Evolutionary conservation across 2,888 invertebrate genomes (phyloP), one percentile per base, ranked within the genome.

Genomic region (Mythimna albipuncta): DNA sequence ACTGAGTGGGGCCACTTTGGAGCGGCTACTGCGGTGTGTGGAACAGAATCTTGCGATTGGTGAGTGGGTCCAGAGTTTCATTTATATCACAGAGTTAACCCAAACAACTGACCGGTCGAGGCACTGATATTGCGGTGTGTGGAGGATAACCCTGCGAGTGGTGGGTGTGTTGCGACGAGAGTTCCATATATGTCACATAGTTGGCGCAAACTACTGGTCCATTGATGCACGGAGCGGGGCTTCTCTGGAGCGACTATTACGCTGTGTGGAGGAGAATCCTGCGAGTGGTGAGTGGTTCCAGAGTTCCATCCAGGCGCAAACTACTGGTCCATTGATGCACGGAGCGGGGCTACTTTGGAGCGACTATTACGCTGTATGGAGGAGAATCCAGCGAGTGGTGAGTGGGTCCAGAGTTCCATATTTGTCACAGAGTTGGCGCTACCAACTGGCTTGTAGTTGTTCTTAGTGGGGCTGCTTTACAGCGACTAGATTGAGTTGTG

Each of bases 261-360:
- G 99, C 75, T 97, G 98, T 38, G 38, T 38, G 38, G 38, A 38
- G 38, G 6, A 7, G 38, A 38, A 38, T 38, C 38, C 38, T 38
- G 38, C 6, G 7, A 38, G 38, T 38, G 38, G 38, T 38, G 38
- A 6, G 52, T 52, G 26, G 95, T 97, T 6, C 95, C 97, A 0
- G 99, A 99, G 95, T 98, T 98, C 93, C 97, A 97, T 72, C 99
- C 99, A 96, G 96, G 97, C 81, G 97, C 98, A 35, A 92, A 97
- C 7, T 99, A 98, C 95, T 96, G 97, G 89, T 98, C 98, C 0
- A 95, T 98, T 68, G 96, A 97, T 2, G 90, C 96, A 32, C 92
- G 98, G 41, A 88, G 82, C 0, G 97, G 96, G n/a, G 93, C 91
- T 0, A 90, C 88, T 2, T 88, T 95, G 32, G 86, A 96, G 0